Evolutionary conservation across 2,797 vertebrate genomes (phyloP).

Genomic region (Myripristis jacobus): DNA sequence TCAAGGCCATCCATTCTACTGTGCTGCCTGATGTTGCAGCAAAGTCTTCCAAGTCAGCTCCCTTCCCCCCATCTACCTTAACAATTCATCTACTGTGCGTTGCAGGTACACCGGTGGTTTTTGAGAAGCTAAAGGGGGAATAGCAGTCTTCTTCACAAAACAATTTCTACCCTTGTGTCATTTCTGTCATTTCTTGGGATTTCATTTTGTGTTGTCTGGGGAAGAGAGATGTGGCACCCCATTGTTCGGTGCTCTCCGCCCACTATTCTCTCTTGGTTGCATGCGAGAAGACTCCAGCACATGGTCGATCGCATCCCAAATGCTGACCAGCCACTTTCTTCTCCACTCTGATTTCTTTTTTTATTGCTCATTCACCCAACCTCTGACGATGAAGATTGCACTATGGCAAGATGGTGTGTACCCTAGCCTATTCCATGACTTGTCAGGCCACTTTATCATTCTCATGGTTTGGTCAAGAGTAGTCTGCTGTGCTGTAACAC

Average conservation of each 20-base stretch:
- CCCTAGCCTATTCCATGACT: conserved; percentile 58
- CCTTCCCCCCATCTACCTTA: conserved; percentile 46
- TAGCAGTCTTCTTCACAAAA: conserved; percentile 40
- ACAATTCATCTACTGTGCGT: conserved; percentile 44
- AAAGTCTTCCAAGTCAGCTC: conserved; percentile 66
- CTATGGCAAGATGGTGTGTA: conserved; percentile 69
- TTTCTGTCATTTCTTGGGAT: conserved; percentile 23
- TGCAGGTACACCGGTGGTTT: conserved; percentile 42
- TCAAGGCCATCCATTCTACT: conserved; percentile 79
- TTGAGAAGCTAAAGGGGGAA: conserved; percentile 19
- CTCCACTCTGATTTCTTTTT: conserved; percentile 64
- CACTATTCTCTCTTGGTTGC: conserved; percentile 51
- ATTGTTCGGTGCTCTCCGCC: conserved; percentile 36
- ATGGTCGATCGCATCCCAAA: conserved; percentile 58
- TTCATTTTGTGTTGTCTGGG: background rate
- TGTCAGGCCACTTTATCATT: conserved; percentile 79
- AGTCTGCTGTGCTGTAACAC: conserved; percentile 44
- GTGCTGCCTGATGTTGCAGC: conserved; percentile 63
- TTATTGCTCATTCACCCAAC: conserved; percentile 74
- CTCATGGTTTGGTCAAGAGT: conserved; percentile 62
- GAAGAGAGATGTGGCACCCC: conserved; percentile 39
- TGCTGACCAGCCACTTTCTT: conserved; percentile 75
- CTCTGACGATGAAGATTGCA: conserved; percentile 73
- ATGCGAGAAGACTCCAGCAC: conserved; percentile 35
- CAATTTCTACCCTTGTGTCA: conserved; percentile 10